A percentile compares a stretch with the other conserved stretches of the same genome.
Conservation (phyloP, 23 tunicate species). For the Clavelina lepadiformis region DNA sequence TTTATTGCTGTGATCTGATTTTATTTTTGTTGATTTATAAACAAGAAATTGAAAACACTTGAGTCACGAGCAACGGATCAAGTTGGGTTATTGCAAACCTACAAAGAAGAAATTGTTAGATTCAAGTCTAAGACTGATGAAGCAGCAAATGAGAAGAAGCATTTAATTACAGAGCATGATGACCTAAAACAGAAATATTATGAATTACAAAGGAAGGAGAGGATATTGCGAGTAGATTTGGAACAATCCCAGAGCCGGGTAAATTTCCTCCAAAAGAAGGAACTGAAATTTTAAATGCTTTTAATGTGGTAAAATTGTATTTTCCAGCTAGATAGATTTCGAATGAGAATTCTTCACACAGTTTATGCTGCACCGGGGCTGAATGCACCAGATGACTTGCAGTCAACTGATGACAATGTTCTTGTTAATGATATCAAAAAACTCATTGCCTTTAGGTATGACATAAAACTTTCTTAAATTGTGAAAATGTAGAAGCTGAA, state of each 20-base stretch:
- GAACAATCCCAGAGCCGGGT: slow-evolving; percentile 60
- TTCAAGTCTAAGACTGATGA: slow-evolving; percentile 18
- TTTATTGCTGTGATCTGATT: neutral
- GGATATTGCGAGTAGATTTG: slow-evolving; percentile 64
- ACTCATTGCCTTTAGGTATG: too few relatives aligned
- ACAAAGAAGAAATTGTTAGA: slow-evolving; percentile 63
- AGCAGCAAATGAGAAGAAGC: slow-evolving; percentile 22
- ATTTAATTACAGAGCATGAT: slow-evolving; percentile 22
- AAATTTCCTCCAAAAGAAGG: too few relatives aligned
- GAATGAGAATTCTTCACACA: slow-evolving; percentile 23
- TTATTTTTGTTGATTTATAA: too few relatives aligned
- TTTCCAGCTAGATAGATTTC: slow-evolving; percentile 53
- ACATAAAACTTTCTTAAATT: too few relatives aligned
- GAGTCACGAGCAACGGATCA: slow-evolving; percentile 61
- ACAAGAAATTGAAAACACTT: slow-evolving; percentile 31
- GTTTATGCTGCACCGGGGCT: slow-evolving; percentile 64
- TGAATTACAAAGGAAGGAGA: slow-evolving; percentile 64
- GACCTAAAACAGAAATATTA: slow-evolving; percentile 42
- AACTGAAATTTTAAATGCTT: too few relatives aligned
- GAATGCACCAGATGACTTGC: slow-evolving; percentile 46
- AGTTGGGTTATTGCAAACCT: slow-evolving; percentile 40
- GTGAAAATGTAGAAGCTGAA: too few relatives aligned
- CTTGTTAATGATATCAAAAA: slow-evolving; percentile 43
- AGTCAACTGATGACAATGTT: slow-evolving; percentile 42
- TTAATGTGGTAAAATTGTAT: too few relatives aligned